A percentile compares a stretch with the other conserved stretches of the same genome.
These are phyloP conservation scores for Rhabdomys dilectus DNA, from an alignment of 2,113 vertebrate genomes.

Conservation along the genomic window DNA sequence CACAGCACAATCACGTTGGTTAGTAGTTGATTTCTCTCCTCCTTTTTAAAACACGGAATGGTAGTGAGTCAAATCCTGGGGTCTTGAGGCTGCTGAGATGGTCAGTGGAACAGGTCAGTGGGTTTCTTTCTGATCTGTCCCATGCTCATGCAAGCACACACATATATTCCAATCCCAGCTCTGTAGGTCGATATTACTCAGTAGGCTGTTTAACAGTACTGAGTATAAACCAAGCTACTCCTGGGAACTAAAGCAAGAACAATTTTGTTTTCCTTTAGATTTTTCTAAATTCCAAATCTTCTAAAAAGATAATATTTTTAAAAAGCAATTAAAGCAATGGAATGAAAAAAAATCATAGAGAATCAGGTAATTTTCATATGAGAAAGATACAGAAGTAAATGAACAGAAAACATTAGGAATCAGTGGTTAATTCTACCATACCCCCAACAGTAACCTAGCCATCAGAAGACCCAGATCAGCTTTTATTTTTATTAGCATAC, in stretches of 20 bases:
- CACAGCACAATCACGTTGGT: background rate
- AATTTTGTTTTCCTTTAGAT: background rate
- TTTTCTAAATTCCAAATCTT: conserved; percentile 7
- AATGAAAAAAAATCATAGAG: background rate
- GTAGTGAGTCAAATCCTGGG: background rate
- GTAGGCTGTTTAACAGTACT: background rate
- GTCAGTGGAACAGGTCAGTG: background rate
- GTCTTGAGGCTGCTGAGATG: background rate
- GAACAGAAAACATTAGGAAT: background rate
- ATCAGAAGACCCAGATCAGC: no score
- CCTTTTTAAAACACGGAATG: background rate
- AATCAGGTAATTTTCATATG: background rate
- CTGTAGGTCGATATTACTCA: background rate
- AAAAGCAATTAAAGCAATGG: background rate
- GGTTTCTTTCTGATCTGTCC: background rate
- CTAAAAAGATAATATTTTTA: background rate
- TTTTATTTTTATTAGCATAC: background rate
- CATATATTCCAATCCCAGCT: background rate
- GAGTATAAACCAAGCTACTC: background rate
- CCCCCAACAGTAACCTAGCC: background rate
- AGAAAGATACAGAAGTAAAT: background rate
- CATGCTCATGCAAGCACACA: background rate
- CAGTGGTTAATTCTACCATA: background rate
- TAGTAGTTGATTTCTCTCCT: background rate
- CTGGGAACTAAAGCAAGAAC: conserved; percentile 35